Evolutionary conservation across 2,113 vertebrate species (phyloP).

Genomic region (Brachyhypopomus gauderio): DNA sequence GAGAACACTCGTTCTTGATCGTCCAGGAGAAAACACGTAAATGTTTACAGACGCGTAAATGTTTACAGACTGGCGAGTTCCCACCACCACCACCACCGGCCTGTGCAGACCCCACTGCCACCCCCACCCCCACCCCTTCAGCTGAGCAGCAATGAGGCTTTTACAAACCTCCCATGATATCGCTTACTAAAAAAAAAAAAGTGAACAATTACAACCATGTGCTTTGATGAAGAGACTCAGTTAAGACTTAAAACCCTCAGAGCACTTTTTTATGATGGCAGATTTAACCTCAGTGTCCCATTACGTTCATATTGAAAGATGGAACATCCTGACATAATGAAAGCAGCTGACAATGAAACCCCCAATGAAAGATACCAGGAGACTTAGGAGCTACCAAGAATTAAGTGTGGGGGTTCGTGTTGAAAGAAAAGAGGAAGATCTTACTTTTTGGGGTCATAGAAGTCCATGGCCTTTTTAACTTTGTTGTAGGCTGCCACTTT

Average conservation of each 20-base stretch:
- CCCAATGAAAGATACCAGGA: neutral
- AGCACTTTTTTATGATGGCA: neutral
- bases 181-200: conserved; percentile 20
- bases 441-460: conserved; percentile 92
- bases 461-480: conserved; percentile 92
- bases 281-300: neutral
- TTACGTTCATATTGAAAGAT: neutral
- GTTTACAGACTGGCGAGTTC: conserved; percentile 32
- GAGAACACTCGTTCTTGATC: conserved; percentile 50
- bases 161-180: conserved; percentile 8
- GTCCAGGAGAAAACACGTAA: conserved; percentile 32
- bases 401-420: neutral
- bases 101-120: too few species aligned
- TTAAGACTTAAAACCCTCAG: neutral
- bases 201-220: conserved; percentile 27
- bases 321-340: neutral
- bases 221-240: neutral
- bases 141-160: conserved; percentile 1
- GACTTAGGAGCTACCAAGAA: neutral
- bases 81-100: neutral
- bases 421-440: conserved; percentile 54
- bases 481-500: conserved; percentile 97
- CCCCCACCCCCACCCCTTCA: neutral
- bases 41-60: conserved; percentile 31
- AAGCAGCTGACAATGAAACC: neutral